phyloP scores from a whole-genome alignment of 2,113 vertebrate species.

The Zosterops japonicus region DNA sequence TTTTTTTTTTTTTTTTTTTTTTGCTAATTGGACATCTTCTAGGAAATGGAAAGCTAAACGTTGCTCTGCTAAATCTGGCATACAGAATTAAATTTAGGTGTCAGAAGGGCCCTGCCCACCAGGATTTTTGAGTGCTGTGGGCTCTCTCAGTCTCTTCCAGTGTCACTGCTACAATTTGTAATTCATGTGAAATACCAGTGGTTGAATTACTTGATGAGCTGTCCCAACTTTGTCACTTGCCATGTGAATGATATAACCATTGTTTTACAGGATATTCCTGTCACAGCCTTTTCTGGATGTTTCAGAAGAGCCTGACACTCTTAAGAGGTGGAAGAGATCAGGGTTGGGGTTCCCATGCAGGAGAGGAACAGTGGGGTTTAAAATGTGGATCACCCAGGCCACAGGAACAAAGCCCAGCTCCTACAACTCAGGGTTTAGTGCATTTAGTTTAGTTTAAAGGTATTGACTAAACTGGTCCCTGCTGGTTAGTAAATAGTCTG shows the following conservation, averaged over 20 bases:
- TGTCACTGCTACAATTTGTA: not conserved
- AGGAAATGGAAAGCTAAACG: not conserved
- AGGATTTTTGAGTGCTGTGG: not conserved
- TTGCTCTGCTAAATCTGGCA: not conserved
- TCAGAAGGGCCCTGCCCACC: not conserved
- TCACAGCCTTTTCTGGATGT: not conserved
- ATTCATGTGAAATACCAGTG: not conserved
- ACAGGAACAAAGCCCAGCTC: not conserved
- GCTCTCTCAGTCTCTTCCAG: not conserved
- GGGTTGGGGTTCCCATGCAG: not conserved
- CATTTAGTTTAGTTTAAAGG: not conserved
- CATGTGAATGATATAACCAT: not conserved
- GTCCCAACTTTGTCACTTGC: not conserved
- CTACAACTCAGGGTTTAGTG: fast-evolving
- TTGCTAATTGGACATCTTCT: not conserved
- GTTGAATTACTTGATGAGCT: not conserved
- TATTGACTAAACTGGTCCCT: not conserved
- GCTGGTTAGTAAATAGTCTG: not conserved
- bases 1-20: not conserved
- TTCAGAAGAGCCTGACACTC: not conserved
- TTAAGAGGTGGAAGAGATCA: not conserved
- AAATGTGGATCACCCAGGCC: not conserved
- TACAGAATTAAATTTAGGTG: not conserved
- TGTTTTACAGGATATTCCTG: not conserved
- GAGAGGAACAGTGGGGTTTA: not conserved